Evolutionary conservation across 2,888 invertebrate species (phyloP), one percentile per base, ranked within the genome.

Genomic region (Papilio protenor): DNA sequence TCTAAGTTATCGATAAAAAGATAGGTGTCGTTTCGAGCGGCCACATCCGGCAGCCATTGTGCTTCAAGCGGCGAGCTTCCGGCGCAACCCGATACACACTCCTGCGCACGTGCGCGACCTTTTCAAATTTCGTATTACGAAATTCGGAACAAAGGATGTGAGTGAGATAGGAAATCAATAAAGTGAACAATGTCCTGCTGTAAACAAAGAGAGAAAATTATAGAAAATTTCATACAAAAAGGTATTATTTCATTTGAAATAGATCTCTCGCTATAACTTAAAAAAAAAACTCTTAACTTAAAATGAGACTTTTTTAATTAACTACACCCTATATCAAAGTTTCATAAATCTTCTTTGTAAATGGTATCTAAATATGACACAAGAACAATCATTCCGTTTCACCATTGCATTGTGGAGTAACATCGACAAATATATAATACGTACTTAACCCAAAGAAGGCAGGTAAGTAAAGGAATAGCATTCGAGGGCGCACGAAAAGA

Each of bases 41-140:
- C 94, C 94, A 94, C 94, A 92, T 94, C 94, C 94, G 93, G 93
- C 87, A 84, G 85, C 90, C 91, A 94, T 94, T 94, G 93, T 94
- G 89, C 90, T 90, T 90, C 90, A 88, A 89, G 91, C 87, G 88
- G 87, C 86, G 85, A 87, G 86, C 91, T 94, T 94, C 94, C 94
- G 94, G 93, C 88, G 93, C 92, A 94, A 94, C 94, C 90, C 94
- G 94, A 94, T 94, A 93, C 91, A 88, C 91, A 93, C 94, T 94
- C 94, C 90, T 90, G 94, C 94, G 94, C 94, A 94, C 94, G 94
- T 94, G 94, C 94, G 94, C 90, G 87, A 90, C 91, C 93, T 93
- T 94, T 92, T 92, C 91, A 91, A 91, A 92, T 88, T 88, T 90
- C 85, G 84, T 90, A 88, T 89, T 88, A 89, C 87, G 86, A 89